Base-by-base conservation (phyloP, 2,888 invertebrate genomes). In the Papilio elwesi region DNA sequence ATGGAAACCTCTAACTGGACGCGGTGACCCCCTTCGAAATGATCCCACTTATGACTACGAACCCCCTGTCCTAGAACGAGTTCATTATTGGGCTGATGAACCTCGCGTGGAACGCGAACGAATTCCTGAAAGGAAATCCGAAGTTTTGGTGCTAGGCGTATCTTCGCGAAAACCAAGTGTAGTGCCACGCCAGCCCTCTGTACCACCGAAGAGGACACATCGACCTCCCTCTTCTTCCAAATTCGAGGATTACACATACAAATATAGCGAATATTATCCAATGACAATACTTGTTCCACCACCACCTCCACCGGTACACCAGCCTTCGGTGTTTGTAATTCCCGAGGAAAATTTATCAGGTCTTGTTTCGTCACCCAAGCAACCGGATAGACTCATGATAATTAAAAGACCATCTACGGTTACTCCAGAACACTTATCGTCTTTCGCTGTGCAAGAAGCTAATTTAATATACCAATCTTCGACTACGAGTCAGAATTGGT, bases 21-120 rank as follows among this genome's bases (percentile, higher is more conserved):
- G 96, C 71, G 97, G 97, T 0, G 97, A 97, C 87, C 97, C 97
- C 0, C 85, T 97, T 63, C 96, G 97, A 81, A 97, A 97, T 83
- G 97, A 97, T 83, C 97, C 97, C 10, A 97, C 97, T 0, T 97
- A 96, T 85, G 97, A 97, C 84, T 97, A 97, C 85, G 97, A 97
- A 72, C 97, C 97, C 0, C 97, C 97, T 0, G 96, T 96, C 4
- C 87, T 97, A 53, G 97, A 97, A 76, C 92, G 96, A 51, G 97
- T 97, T 5, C 96, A 96, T 79, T 97, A 97, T 83, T 97, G 97
- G 97, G 95, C 96, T 26, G 96, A 96, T 62, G 95, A 96, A 0
- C 94, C 94, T 77, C 94, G 95, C 78, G 90, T 95, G 0, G 95
- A 96, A 76, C 82, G 87, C 13, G 93, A 95, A 70, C 87, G 89